phyloP scores from a whole-genome alignment of 2,797 vertebrate species.

The Microchirus variegatus region DNA sequence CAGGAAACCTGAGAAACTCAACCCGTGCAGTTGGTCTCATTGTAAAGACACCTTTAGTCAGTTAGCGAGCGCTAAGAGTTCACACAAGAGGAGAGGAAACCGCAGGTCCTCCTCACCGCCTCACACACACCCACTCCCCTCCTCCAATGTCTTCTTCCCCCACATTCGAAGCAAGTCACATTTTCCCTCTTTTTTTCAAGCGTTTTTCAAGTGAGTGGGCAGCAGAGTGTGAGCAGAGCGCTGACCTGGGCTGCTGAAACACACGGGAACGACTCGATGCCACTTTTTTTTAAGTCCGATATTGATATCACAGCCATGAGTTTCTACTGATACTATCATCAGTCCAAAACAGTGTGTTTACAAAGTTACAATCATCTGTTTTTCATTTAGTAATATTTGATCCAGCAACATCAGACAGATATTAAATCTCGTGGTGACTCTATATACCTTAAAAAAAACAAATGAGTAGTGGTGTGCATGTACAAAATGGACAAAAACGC shows the following conservation, averaged over 20 bases:
- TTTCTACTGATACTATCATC: no score
- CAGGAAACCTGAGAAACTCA: constrained; percentile 41
- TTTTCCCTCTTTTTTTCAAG: constrained; percentile 79
- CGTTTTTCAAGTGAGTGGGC: constrained; percentile 92
- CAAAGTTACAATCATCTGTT: no score
- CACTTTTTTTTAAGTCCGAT: no score
- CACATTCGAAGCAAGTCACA: constrained; percentile 79
- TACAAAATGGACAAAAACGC: no score
- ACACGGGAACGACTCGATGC: constrained; percentile 15
- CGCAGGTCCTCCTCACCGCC: constrained; percentile 34
- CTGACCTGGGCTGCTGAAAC: constrained; percentile 84
- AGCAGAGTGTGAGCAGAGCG: constrained; percentile 83
- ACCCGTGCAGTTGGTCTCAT: constrained; percentile 30
- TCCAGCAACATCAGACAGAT: no score
- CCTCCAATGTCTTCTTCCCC: constrained; percentile 36
- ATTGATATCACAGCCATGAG: no score
- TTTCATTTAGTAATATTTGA: no score
- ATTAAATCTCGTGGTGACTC: no score
- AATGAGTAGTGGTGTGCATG: no score
- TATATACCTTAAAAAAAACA: no score
- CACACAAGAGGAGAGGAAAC: constrained; percentile 26
- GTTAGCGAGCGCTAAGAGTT: constrained; percentile 42
- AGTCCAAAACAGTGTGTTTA: no score
- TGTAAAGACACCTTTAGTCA: constrained; percentile 35
- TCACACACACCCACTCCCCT: constrained; percentile 19